These are phyloP conservation scores for Corydoras sp. DNA, from an alignment of 2,113 vertebrate species.

Conservation along the genomic window DNA sequence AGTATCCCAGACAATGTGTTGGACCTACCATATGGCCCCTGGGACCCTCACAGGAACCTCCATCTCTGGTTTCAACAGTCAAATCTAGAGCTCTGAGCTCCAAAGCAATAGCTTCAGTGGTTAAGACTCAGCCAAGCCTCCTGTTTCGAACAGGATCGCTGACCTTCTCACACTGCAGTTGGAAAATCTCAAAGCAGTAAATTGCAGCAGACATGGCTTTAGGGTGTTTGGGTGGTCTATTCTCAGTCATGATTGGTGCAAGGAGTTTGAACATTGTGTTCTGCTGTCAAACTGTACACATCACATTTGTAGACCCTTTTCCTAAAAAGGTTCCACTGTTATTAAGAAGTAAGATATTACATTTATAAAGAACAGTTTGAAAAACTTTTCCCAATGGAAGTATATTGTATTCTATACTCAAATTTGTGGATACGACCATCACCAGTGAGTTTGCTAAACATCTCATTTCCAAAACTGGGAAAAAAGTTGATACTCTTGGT, in stretches of 20 bases:
- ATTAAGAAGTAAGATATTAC: too few species aligned
- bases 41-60: conserved; percentile 47
- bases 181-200: conserved; percentile 18
- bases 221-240: conserved; percentile 4
- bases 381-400: too few species aligned
- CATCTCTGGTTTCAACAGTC: conserved; percentile 49
- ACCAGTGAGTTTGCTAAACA: too few species aligned
- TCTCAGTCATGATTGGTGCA: background rate
- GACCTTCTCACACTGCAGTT: conserved; percentile 16
- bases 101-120: conserved; percentile 39
- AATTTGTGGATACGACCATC: too few species aligned
- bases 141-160: conserved; percentile 28
- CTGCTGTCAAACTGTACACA: background rate
- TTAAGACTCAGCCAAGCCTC: conserved; percentile 26
- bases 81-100: conserved; percentile 32
- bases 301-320: too few species aligned
- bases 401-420: too few species aligned
- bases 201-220: background rate
- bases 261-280: background rate
- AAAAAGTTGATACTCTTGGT: too few species aligned
- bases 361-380: too few species aligned
- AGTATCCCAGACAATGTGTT: background rate
- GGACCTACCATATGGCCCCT: conserved; percentile 1
- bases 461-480: too few species aligned
- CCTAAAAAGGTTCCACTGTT: too few species aligned